Evolutionary conservation across 2,888 invertebrate genomes (phyloP), one percentile per base, ranked within the genome.

Genomic region (Gordius sp.): DNA sequence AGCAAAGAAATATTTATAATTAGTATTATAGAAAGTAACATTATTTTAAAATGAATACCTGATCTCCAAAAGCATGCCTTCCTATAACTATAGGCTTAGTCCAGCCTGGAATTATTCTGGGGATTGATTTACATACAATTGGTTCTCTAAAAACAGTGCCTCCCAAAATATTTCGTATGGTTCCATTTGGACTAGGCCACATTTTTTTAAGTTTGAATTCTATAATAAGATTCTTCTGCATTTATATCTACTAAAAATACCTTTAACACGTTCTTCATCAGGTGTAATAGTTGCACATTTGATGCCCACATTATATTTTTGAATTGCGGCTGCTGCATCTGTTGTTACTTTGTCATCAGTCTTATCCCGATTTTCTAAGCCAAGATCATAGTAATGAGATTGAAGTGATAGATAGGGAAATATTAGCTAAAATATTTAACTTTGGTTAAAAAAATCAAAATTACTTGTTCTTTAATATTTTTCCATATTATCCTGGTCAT

Each of bases 241-340:
- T 61, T 39, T 20, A 16, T 16, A 55, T 24, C 24, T 20, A n/a
- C n/a, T n/a, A n/a, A n/a, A n/a, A n/a, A 55, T 64, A 71, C 72
- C 73, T 70, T 83, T 81, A 0, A 93, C 87, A 67, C 93, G 76
- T 39, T 82, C 81, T 69, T 93, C 93, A 69, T 93, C 93, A 1
- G 93, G 91, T 1, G 93, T 93, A 62, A 93, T 97, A 1, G 93
- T 75, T 25, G 93, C 93, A 72, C 97, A 97, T 71, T 97, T 97
- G 62, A 97, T 84, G 41, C 93, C 97, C 56, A 97, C 93, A 71
- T 86, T 89, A 74, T 87, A 91, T 68, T 85, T 84, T 68, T 85
- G 82, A 58, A 93, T 77, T 16, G 93, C 93, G 69, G 89, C 79
- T 2, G 93, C 93, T 69, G 89, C 87, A 63, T 93, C 93, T 61